These are phyloP conservation scores for Saimiri boliviensis DNA, from an alignment of 2,113 vertebrate genomes.

Conservation along the genomic window DNA sequence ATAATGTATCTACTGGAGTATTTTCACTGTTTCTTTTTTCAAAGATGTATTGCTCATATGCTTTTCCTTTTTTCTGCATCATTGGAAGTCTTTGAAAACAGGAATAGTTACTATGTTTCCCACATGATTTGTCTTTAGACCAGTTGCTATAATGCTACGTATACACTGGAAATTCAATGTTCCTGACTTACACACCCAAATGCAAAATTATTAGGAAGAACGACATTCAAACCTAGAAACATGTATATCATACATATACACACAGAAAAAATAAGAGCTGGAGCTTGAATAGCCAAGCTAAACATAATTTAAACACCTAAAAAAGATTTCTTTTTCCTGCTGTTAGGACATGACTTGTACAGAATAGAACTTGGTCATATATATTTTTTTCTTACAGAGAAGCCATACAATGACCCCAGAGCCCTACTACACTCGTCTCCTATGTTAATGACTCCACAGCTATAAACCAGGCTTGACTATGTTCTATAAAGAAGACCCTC, in stretches of 20 bases:
- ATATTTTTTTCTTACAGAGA: background rate
- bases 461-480: background rate
- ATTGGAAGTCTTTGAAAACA: background rate
- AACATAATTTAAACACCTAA: background rate
- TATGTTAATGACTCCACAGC: background rate
- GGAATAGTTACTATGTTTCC: background rate
- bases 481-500: background rate
- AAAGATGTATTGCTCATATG: background rate
- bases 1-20: too few relatives aligned
- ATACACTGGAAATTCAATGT: background rate
- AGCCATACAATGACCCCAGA: background rate
- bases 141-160: accelerated
- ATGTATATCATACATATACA: background rate
- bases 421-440: background rate
- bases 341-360: background rate
- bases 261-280: background rate
- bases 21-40: background rate
- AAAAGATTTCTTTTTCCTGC: background rate
- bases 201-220: background rate
- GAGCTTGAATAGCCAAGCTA: background rate
- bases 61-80: background rate
- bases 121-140: background rate
- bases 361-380: background rate
- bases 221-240: background rate
- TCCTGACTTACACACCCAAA: background rate